phyloP scores from a whole-genome alignment of 2,888 invertebrate species.

The Celastrina argiolus region DNA sequence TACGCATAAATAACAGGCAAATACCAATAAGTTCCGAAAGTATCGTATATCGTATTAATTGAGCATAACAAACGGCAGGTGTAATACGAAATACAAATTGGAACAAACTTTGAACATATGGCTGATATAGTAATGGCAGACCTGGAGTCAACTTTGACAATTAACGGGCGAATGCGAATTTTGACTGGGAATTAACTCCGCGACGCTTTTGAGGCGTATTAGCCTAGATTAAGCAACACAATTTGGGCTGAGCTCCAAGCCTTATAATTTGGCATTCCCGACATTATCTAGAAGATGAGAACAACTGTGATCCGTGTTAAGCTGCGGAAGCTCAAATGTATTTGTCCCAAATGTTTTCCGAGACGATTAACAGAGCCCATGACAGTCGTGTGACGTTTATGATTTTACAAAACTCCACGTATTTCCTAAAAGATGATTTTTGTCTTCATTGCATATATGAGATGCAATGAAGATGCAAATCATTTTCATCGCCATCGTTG shows the following conservation, averaged over 20 bases:
- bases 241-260: constrained; percentile 35
- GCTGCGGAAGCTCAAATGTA: constrained; percentile 2
- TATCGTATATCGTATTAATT: constrained; percentile 15
- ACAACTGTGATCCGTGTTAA: constrained; percentile 24
- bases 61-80: neutral
- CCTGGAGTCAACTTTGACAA: constrained; percentile 50
- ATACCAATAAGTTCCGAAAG: neutral
- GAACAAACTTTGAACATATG: constrained; percentile 41
- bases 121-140: constrained; percentile 40
- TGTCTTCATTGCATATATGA: neutral
- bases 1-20: neutral
- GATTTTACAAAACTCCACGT: neutral
- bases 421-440: neutral
- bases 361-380: neutral
- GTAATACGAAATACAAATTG: constrained; percentile 32
- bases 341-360: constrained; percentile 16
- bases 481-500: too few species aligned
- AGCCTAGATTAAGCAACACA: constrained; percentile 36
- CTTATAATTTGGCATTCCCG: constrained; percentile 28
- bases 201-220: constrained; percentile 36
- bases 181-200: constrained; percentile 51
- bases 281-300: constrained; percentile 21
- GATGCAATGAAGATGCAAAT: too few species aligned
- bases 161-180: constrained; percentile 51
- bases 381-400: neutral